Percentiles rank a stretch among this genome's conserved stretches.
These are phyloP conservation scores for Tangachromis dhanisi DNA, from an alignment of 2,113 vertebrate species.

Conservation along the genomic window DNA sequence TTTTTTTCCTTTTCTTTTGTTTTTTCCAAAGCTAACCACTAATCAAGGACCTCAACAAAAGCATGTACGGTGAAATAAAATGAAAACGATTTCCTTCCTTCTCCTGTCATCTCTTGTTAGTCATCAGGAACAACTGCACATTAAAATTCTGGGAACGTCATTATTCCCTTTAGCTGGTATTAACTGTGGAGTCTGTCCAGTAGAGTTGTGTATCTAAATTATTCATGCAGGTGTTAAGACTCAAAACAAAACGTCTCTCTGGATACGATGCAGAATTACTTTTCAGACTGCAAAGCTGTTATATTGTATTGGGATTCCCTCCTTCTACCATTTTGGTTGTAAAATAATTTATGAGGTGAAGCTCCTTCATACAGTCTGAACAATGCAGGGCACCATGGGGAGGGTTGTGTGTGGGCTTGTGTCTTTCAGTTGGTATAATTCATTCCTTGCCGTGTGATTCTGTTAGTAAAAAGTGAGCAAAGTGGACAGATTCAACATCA, in stretches of 20 bases:
- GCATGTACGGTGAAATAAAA: neutral
- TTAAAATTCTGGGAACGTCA: neutral
- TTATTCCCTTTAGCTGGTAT: neutral
- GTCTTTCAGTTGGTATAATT: neutral
- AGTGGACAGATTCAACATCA: neutral
- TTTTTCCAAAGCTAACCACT: neutral
- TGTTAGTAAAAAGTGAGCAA: neutral
- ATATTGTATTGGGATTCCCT: neutral
- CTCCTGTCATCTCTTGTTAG: neutral
- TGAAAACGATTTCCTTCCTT: neutral
- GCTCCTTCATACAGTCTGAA: neutral
- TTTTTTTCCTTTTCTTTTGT: neutral
- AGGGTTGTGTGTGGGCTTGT: fast-evolving
- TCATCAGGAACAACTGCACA: neutral
- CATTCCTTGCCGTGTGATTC: neutral
- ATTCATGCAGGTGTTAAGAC: neutral
- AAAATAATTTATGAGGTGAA: neutral
- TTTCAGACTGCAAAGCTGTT: neutral
- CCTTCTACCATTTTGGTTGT: neutral
- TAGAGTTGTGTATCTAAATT: neutral
- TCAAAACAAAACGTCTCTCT: neutral
- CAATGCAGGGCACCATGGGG: neutral
- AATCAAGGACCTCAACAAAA: neutral
- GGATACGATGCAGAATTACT: neutral
- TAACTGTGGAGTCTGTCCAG: neutral